Evolutionary conservation across 2,113 vertebrate genomes (phyloP).

Genomic region (Aplodontia rufa): DNA sequence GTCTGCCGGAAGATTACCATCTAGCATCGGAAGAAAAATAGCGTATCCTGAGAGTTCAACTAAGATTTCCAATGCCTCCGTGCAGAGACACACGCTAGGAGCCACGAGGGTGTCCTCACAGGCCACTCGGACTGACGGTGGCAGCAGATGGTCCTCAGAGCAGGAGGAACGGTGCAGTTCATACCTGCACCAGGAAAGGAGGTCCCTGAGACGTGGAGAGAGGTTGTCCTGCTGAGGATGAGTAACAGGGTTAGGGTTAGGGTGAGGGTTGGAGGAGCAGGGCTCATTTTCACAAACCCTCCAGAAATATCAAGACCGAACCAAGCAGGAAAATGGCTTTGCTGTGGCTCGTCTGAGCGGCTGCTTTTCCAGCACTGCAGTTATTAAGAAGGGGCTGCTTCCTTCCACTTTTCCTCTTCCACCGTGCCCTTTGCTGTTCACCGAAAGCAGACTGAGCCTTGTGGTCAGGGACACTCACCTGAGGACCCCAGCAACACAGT

Average conservation of each 20-base stretch:
- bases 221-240: not conserved
- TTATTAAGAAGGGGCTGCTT: too few relatives aligned
- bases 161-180: not conserved
- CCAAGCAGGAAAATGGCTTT: too few relatives aligned
- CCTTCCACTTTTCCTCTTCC: slow-evolving; percentile 38
- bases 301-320: too few relatives aligned
- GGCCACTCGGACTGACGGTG: not conserved
- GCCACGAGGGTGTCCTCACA: too few relatives aligned
- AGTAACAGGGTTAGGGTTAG: too few relatives aligned
- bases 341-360: too few relatives aligned
- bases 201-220: not conserved
- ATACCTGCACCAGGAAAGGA: not conserved
- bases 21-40: slow-evolving; percentile 18
- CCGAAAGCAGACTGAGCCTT: not conserved
- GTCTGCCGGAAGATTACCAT: slow-evolving; percentile 35
- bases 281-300: too few relatives aligned
- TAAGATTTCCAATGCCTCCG: slow-evolving; percentile 1
- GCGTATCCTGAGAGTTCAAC: slow-evolving; percentile 45
- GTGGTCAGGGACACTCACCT: slow-evolving; percentile 85
- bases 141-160: not conserved
- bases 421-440: too few relatives aligned
- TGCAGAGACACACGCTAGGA: not conserved
- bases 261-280: too few relatives aligned
- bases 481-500: slow-evolving; percentile 95
- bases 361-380: too few relatives aligned